These are phyloP conservation scores for Labrus mixtus DNA, from an alignment of 2,113 vertebrate species.

Conservation along the genomic window DNA sequence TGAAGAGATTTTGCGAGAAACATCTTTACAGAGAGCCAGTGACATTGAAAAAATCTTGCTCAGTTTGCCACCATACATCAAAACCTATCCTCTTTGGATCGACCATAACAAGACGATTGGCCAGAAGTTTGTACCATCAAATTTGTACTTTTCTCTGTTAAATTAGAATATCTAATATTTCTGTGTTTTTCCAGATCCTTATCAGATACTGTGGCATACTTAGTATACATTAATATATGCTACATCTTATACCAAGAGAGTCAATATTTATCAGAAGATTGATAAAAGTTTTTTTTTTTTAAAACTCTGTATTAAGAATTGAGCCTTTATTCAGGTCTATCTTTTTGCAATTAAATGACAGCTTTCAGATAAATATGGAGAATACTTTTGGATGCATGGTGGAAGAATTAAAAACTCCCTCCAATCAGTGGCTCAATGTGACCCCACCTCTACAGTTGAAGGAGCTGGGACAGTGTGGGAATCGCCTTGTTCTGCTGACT, in stretches of 20 bases:
- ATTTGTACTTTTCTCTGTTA: background rate
- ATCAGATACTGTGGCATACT: no score
- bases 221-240: no score
- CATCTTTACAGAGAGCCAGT: conserved; percentile 56
- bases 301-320: no score
- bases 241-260: no score
- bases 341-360: conserved; percentile 4
- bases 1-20: conserved; percentile 31
- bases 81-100: conserved; percentile 52
- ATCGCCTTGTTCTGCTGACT: conserved; percentile 36
- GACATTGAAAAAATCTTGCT: conserved; percentile 72
- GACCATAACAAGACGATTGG: background rate
- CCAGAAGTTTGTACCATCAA: conserved; percentile 55
- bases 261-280: no score
- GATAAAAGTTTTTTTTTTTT: background rate
- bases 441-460: conserved; percentile 65
- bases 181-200: no score
- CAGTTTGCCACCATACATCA: conserved; percentile 61
- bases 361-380: conserved; percentile 56
- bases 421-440: conserved; percentile 32
- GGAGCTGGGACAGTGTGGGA: background rate
- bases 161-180: no score
- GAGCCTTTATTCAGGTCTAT: background rate
- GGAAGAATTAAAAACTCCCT: conserved; percentile 23
- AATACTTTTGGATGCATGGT: conserved; percentile 63